Conservation (phyloP, 1,140 invertebrate species). For the Euborellia annulipes region DNA sequence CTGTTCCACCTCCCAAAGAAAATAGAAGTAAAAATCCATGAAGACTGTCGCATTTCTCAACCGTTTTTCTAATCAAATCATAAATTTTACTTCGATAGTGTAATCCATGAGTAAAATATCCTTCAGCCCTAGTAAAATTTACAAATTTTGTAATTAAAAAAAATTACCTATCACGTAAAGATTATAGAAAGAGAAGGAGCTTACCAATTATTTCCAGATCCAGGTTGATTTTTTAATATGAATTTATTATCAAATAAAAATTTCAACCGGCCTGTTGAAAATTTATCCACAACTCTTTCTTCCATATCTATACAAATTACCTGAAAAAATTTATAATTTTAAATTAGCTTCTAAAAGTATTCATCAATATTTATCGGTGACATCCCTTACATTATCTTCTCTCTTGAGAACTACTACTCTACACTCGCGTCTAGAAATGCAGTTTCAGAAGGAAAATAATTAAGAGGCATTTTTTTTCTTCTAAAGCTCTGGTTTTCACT, state of each 20-base stretch:
- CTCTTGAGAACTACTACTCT: too few relatives aligned
- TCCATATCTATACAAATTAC: constrained; percentile 55
- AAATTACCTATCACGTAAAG: too few relatives aligned
- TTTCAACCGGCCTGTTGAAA: constrained; percentile 35
- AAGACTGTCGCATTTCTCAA: constrained; percentile 46
- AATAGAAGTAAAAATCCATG: constrained; percentile 50
- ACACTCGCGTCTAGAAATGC: too few relatives aligned
- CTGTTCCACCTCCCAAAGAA: constrained; percentile 50
- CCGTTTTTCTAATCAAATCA: constrained; percentile 35
- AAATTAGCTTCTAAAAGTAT: too few relatives aligned
- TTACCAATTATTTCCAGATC: constrained; percentile 58
- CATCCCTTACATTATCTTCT: too few relatives aligned
- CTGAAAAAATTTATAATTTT: too few relatives aligned
- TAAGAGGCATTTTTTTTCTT: too few relatives aligned
- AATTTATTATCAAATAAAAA: constrained; percentile 44
- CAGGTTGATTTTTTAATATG: constrained; percentile 46
- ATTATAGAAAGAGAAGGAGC: too few relatives aligned
- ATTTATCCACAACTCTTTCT: constrained; percentile 47
- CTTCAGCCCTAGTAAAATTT: constrained; percentile 37
- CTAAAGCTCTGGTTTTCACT: too few relatives aligned
- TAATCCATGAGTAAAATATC: constrained; percentile 42
- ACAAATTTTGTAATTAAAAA: too few relatives aligned
- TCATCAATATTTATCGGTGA: too few relatives aligned
- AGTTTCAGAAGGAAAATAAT: too few relatives aligned
- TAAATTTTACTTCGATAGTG: constrained; percentile 37